Base-by-base conservation (phyloP, 2,113 vertebrate genomes). In the Chloropsis hardwickii region DNA sequence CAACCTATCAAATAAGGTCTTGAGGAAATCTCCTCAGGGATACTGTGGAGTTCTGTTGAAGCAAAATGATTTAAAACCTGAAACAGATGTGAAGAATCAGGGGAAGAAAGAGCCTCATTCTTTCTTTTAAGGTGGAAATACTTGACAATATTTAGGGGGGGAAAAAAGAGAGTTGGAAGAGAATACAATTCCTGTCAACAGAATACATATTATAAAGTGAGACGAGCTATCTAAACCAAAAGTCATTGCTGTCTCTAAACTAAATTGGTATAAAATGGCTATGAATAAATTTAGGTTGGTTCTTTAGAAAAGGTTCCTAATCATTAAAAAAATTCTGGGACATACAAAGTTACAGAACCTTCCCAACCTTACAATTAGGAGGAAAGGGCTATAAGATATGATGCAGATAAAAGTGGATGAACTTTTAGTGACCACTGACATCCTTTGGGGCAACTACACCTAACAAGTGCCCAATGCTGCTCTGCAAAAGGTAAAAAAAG, bases 11-110 rank as follows among this genome's bases (percentile, higher is more conserved):
- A 78, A 88, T 58, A 66, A 77, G 42, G 86, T 83, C 76, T 71
- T 16, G 47, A 66, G 82, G 76, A 95, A 94, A 90, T 93, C 69
- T 94, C 88, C 79, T 96, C 80, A 47, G 82, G 76, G 91, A 86
- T 64, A 17, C 21, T 47, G 29, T 35, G 39, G 58, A 73, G 58
- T 86, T 94, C 92, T 88, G 74, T 88, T 70, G 42, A 73, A 93
- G 64, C 14, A 86, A 92, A 93, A 81, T 58, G 4, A 70, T 88
- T 92, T 86, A 53, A 80, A 95, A 90, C 56, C 39, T 77, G 91
- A 92, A 95, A 82, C 56, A 88, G 62, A 77, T 83, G 86, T 66
- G 47, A 80, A 86, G 85, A 94, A 70, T 83, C 56, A 82, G 47
- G 16, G 15, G 19, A 69, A 90, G 45, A 44, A 91, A 88, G 11